These are phyloP conservation scores for Agapostemon virescens DNA, from an alignment of 2,888 invertebrate species.

Conservation along the genomic window DNA sequence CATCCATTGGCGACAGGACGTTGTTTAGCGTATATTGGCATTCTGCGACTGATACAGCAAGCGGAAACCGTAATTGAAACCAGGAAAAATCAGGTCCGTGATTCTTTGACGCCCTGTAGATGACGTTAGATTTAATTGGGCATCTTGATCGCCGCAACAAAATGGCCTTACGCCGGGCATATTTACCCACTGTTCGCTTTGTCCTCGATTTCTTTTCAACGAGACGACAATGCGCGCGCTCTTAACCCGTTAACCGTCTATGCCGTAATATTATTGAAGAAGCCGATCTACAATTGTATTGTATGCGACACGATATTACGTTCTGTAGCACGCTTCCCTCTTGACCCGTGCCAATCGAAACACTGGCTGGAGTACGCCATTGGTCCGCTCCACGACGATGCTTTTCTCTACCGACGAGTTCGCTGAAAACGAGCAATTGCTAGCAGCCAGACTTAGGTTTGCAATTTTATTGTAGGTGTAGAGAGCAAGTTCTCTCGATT, in stretches of 20 bases:
- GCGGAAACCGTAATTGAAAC: neutral
- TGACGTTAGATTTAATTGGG: slow-evolving; percentile 56
- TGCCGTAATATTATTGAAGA: slow-evolving; percentile 67
- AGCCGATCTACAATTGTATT: slow-evolving; percentile 65
- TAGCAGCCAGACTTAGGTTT: neutral
- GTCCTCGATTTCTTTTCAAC: slow-evolving; percentile 69
- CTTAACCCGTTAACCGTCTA: slow-evolving; percentile 67
- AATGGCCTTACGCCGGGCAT: slow-evolving; percentile 56
- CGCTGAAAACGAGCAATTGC: slow-evolving; percentile 4
- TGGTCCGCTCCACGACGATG: slow-evolving; percentile 4
- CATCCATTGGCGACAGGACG: too few relatives aligned
- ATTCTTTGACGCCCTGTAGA: slow-evolving; percentile 41
- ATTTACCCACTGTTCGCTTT: slow-evolving; percentile 69
- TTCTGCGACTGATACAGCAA: neutral
- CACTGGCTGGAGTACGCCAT: slow-evolving; percentile 31
- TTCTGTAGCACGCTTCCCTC: slow-evolving; percentile 62
- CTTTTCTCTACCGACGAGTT: neutral
- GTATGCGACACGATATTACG: slow-evolving; percentile 65
- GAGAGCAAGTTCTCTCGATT: neutral
- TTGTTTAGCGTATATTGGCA: neutral
- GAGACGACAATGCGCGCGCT: slow-evolving; percentile 67
- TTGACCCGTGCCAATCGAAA: slow-evolving; percentile 63
- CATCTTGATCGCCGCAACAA: slow-evolving; percentile 47
- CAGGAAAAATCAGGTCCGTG: neutral
- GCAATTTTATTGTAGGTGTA: neutral